phyloP scores from a whole-genome alignment of 2,113 vertebrate genomes.

The Sialia sialis region DNA sequence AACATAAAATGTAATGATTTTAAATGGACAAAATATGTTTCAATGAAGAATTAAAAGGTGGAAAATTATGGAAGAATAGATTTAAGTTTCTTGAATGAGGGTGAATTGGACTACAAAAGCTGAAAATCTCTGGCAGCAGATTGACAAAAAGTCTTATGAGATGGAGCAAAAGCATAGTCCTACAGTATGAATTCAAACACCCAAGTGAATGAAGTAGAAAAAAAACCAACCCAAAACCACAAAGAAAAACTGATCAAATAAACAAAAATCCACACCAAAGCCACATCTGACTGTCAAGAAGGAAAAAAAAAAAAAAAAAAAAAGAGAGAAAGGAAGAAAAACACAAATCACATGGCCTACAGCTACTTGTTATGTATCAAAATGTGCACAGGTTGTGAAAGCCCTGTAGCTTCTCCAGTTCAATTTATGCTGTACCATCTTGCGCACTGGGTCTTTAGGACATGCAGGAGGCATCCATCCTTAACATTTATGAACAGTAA shows the following conservation, averaged over 20 bases:
- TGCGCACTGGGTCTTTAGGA: neutral
- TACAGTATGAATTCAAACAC: neutral
- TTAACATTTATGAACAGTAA: neutral
- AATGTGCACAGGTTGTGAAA: neutral
- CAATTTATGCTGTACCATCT: neutral
- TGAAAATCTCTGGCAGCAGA: neutral
- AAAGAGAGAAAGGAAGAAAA: neutral
- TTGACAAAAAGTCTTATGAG: neutral
- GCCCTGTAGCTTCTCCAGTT: neutral
- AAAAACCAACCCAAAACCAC: neutral
- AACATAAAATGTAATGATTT: neutral
- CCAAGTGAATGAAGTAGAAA: neutral
- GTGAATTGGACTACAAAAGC: neutral
- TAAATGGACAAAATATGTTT: neutral
- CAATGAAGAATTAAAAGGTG: neutral
- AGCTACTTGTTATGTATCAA: neutral
- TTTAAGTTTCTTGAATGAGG: neutral
- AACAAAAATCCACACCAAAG: neutral
- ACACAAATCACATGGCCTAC: neutral
- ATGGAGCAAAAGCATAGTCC: neutral
- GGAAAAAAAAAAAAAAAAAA: neutral
- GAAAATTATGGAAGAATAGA: neutral
- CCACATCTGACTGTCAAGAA: neutral
- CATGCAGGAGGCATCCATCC: neutral
- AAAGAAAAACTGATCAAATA: neutral